Percentiles rank a stretch among this genome's conserved stretches.
These are phyloP conservation scores for Phragmatobia fuliginosa DNA, from an alignment of 2,888 invertebrate genomes.

Conservation along the genomic window DNA sequence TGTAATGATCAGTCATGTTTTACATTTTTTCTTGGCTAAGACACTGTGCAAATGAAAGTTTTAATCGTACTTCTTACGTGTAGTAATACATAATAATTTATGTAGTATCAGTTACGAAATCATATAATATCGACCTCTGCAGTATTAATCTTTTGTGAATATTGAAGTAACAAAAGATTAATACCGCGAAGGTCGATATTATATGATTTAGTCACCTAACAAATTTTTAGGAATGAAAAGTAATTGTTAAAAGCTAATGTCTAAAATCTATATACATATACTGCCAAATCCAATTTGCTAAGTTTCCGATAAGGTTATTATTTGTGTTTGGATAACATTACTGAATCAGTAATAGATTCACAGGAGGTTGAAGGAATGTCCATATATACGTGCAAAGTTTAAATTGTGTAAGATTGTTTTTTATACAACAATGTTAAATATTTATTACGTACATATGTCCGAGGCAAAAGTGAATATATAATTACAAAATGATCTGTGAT, in stretches of 20 bases:
- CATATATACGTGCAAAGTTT: not conserved
- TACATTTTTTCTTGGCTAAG: slow-evolving; percentile 1
- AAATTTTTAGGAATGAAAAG: not conserved
- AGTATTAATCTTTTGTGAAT: not conserved
- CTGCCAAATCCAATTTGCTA: no score
- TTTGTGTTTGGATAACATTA: no score
- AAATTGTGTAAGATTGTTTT: not conserved
- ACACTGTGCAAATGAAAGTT: slow-evolving; percentile 3
- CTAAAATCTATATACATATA: no score
- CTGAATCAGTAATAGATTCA: not conserved
- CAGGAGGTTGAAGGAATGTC: not conserved
- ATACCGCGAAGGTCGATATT: slow-evolving; percentile 7
- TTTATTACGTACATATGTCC: no score
- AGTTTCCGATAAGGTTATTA: no score
- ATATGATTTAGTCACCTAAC: not conserved
- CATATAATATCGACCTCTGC: slow-evolving; percentile 7
- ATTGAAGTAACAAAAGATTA: not conserved
- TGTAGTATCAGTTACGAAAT: not conserved
- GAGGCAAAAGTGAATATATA: no score
- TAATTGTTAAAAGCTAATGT: no score
- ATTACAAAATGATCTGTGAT: no score
- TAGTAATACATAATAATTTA: slow-evolving; percentile 9
- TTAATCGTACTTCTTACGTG: slow-evolving; percentile 2
- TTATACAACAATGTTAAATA: no score
- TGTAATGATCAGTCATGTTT: not conserved